Evolutionary conservation across 2,888 invertebrate species (phyloP), one percentile per base, ranked within the genome.

Genomic region (Chelonus formosanus): DNA sequence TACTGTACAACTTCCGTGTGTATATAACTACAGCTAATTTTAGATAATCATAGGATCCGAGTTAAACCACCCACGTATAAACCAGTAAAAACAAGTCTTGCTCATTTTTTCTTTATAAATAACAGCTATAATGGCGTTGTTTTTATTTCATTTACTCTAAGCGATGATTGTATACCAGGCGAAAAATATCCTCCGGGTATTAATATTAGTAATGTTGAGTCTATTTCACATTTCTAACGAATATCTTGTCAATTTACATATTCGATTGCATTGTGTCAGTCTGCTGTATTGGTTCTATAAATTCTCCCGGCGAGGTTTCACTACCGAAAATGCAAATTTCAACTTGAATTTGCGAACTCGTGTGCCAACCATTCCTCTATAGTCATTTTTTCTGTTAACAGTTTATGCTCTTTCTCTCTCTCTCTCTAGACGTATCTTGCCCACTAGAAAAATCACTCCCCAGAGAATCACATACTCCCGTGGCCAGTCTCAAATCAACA

Each of bases 221-320:
- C 48, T 36, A 54, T 44, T 58, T 64, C 69, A 69, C 55, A 53
- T 48, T 48, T 55, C 67, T 69, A 71, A 74, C 75, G 74, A 76
- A 78, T 76, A 78, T 78, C 75, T 71, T 65, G 63, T 70, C 74
- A 69, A 79, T 80, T 79, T 79, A 75, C 80, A 80, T 80, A 79
- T 78, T 79, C 79, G 79, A 80, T 80, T 79, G 79, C 75, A 70
- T 72, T 72, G 70, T 68, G 63, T 65, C 68, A 65, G 70, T 65
- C 70, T 63, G 44, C 36, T 20, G 40, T 64, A 59, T 65, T 65
- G 67, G 70, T 71, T 73, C 72, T 73, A 74, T 75, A 73, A 75
- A 76, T 77, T 74, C 68, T 71, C 68, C 67, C 36, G 53, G 44
- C 43, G 58, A 63, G 40, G 44, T 53, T 36, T 59, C 8, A 57